Evolutionary conservation across 2,797 vertebrate species (phyloP), one percentile per base, ranked within the genome.

Genomic region (Sternarchorhynchus goeldii): DNA sequence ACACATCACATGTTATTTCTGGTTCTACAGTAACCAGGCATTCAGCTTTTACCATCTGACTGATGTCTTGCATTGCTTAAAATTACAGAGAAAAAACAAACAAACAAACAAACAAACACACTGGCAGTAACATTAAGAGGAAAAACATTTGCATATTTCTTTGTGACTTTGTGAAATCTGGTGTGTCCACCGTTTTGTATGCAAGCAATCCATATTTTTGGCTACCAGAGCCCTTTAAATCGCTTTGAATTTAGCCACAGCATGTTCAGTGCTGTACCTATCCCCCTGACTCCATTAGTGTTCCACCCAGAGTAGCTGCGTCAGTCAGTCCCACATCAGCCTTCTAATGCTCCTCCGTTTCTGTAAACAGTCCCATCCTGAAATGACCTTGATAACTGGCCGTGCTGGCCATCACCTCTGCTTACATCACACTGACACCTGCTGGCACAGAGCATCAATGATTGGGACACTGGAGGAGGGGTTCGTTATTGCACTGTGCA

Each of bases 351-450:
- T 89, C 90, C 83, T 90, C 89, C 90, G 84, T 89, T 91, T 90
- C 91, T 88, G 20, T 60, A 71, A 90, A 64, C 45, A 90, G 88
- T 53, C 76, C 82, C 86, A 84, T 80, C 84, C 86, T 88, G 87
- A 87, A 84, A 88, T 91, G 91, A 91, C 91, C 91, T 93, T 93
- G 91, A 90, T 87, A 88, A 17, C 25, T 78, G 34, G 17, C 0
- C 21, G 58, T 55, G 55, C 34, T 87, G 83, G 86, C 82, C 62
- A 80, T 65, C 56, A 66, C 16, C 56, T 74, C 50, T 82, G 84
- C 86, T 83, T 90, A 76, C 87, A 60, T 87, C 85, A 84, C 83
- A 93, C 89, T 92, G 92, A 91, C 91, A 89, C 90, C 93, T 91
- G 79, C 89, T 91, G 93, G 90, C 78, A 74, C 67, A 80, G 18